Conservation (phyloP, 2,113 vertebrate genomes). For the Seriola aureovittata region DNA sequence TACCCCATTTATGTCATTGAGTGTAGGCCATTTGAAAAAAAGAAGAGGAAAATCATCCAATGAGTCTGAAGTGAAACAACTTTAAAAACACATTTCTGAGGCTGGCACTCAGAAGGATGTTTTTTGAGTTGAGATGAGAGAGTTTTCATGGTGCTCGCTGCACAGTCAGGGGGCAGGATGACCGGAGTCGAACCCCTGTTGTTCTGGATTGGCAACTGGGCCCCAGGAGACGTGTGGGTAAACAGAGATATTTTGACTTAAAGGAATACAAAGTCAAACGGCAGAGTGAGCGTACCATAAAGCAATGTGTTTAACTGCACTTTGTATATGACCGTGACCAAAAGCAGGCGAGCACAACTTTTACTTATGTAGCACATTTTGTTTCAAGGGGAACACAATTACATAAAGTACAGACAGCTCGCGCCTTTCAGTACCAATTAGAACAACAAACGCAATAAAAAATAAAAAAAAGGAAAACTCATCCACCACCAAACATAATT, state of each 20-base stretch:
- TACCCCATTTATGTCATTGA: neutral
- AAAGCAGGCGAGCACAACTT: neutral
- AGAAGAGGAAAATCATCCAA: too few species aligned
- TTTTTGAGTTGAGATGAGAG: constrained; percentile 5
- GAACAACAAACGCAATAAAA: neutral
- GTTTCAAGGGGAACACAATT: neutral
- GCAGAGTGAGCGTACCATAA: neutral
- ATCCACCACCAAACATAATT: neutral
- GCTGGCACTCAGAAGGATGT: neutral
- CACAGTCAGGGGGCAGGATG: constrained; percentile 36
- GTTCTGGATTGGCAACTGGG: constrained; percentile 21
- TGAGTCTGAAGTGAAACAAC: neutral
- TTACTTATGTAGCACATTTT: neutral
- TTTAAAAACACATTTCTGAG: neutral
- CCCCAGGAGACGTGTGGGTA: neutral
- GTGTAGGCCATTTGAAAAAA: too few species aligned
- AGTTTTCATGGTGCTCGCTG: neutral
- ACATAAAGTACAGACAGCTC: too few species aligned
- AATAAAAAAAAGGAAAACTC: neutral
- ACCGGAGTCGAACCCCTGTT: constrained; percentile 20
- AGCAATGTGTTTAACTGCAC: neutral
- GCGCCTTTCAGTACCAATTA: neutral
- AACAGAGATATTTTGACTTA: neutral
- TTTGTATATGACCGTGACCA: neutral
- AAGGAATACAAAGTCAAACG: constrained; percentile 1